These are phyloP conservation scores for Dorcus parallelipipedus DNA, from an alignment of 2,888 invertebrate species.

Conservation along the genomic window DNA sequence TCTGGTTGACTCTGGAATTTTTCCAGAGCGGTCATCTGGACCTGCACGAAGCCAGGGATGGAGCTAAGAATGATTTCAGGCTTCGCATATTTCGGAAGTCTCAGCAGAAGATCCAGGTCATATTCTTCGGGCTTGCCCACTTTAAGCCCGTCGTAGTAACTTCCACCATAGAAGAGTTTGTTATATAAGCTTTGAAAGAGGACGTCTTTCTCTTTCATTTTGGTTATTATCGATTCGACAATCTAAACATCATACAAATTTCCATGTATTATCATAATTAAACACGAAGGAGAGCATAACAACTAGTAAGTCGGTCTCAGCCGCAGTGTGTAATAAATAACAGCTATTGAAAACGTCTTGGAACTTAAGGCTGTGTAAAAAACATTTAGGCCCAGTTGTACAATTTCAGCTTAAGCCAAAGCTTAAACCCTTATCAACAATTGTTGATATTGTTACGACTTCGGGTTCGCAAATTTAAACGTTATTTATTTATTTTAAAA, in stretches of 20 bases:
- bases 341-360: too few species aligned
- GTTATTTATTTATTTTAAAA: too few species aligned
- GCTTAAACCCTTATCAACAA: too few species aligned
- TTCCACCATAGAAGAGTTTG: constrained; percentile 54
- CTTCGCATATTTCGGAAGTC: constrained; percentile 50
- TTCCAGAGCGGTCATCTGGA: constrained; percentile 40
- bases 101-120: constrained; percentile 58
- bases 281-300: too few species aligned
- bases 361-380: too few species aligned
- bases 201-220: constrained; percentile 37
- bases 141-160: constrained; percentile 60
- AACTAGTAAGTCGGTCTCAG: too few species aligned
- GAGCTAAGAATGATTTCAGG: constrained; percentile 35
- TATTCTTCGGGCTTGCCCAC: constrained; percentile 59
- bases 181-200: constrained; percentile 40
- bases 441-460: too few species aligned
- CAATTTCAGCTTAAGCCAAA: too few species aligned
- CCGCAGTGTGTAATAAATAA: too few species aligned
- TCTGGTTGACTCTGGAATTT: constrained; percentile 27
- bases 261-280: not conserved
- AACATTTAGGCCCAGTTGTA: too few species aligned
- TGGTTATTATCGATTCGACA: constrained; percentile 25
- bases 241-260: not conserved
- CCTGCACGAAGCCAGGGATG: constrained; percentile 51
- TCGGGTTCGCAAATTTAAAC: too few species aligned